Evolutionary conservation across 2,888 invertebrate species (phyloP).

Genomic region (Acanthosepion pharaonis): DNA sequence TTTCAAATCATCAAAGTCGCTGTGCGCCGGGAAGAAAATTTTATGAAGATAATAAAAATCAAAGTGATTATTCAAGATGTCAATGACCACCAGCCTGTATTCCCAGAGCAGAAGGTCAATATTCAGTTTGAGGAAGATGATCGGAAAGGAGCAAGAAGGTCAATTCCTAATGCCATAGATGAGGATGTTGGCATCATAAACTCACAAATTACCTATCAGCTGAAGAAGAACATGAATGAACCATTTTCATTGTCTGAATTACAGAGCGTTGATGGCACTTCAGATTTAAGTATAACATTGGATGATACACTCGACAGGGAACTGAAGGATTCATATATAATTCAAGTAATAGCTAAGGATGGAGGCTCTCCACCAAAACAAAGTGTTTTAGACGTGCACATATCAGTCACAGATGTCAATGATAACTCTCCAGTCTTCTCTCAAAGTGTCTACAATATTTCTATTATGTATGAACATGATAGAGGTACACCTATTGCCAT

Average conservation of each 20-base stretch:
- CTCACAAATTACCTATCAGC: neutral
- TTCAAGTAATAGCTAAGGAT: neutral
- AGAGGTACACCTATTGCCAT: neutral
- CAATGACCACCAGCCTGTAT: conserved; percentile 7
- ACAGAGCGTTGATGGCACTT: neutral
- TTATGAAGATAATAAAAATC: conserved; percentile 33
- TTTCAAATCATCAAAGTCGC: conserved; percentile 10
- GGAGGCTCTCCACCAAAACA: neutral
- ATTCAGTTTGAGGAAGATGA: conserved; percentile 22
- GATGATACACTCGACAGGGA: neutral
- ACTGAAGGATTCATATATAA: neutral
- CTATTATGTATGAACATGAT: neutral
- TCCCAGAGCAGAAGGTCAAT: neutral
- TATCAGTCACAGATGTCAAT: neutral
- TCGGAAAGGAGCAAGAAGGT: neutral
- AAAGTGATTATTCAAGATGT: conserved; percentile 33
- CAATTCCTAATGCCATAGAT: conserved; percentile 20
- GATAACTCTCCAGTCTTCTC: conserved; percentile 33
- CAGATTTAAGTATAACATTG: conserved; percentile 18
- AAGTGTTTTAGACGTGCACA: neutral
- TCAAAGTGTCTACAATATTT: neutral
- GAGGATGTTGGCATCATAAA: neutral
- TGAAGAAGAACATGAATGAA: conserved; percentile 11
- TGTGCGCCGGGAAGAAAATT: conserved; percentile 12
- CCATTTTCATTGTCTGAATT: neutral